Conservation (phyloP, 2,797 vertebrate species). For the Chaunax sp. region DNA sequence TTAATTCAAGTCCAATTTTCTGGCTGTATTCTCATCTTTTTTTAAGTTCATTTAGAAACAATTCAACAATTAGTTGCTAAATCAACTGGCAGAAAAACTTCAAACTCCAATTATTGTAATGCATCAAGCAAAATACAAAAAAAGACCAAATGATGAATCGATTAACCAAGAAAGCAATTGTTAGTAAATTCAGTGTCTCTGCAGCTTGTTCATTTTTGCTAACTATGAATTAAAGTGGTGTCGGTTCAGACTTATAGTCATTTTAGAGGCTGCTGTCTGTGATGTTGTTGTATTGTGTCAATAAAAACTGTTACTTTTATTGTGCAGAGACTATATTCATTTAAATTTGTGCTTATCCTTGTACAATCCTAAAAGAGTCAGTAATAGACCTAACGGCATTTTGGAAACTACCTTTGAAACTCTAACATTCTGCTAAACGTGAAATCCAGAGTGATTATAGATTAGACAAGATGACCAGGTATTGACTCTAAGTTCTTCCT, state of each 20-base stretch:
- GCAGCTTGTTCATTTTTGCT: neutral
- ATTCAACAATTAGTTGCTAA: neutral
- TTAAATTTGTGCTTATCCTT: too few relatives aligned
- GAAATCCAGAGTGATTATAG: neutral
- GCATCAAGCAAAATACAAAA: too few relatives aligned
- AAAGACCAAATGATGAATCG: neutral
- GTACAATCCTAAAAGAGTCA: too few relatives aligned
- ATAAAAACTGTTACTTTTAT: neutral
- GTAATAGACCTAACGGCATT: too few relatives aligned
- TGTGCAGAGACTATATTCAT: neutral
- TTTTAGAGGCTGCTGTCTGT: neutral
- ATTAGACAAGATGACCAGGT: neutral
- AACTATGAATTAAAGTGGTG: neutral
- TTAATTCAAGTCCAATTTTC: neutral
- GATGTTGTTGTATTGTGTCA: neutral
- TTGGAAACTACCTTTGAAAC: too few relatives aligned
- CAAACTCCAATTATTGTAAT: neutral
- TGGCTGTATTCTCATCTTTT: neutral
- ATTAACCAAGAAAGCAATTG: neutral
- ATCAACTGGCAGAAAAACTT: neutral
- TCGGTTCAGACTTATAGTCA: neutral
- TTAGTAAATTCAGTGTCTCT: neutral
- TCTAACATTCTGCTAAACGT: neutral
- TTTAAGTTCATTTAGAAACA: neutral
- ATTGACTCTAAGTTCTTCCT: constrained; percentile 4